Evolutionary conservation across 2,888 invertebrate species (phyloP), one percentile per base, ranked within the genome.

Genomic region (Hirudinaria manillensis): DNA sequence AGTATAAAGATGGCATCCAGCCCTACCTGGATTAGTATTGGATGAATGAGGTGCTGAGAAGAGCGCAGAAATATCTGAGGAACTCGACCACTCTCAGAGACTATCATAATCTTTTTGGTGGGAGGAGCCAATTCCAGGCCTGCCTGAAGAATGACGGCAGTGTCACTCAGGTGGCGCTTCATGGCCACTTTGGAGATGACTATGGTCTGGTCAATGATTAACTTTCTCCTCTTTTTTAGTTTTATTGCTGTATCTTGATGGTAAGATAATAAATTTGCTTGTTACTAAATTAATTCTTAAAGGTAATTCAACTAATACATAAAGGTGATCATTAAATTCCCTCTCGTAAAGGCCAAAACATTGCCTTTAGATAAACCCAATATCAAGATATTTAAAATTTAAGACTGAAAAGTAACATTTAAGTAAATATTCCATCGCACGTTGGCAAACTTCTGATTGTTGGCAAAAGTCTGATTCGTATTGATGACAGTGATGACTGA

Each of bases 41-140:
- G 61, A 24, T 61, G 61, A 29, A 61, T 61, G 24, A 61, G 19
- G n/a, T 61, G 61, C 29, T 29, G 24, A 29, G 24, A 61, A 61
- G 61, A n/a, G 10, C 10, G 24, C 61, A 1, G 24, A 24, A 61
- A n/a, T 4, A 61, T 27, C n/a, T 61, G 61, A 61, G 61, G 29
- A 10, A 29, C 21, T 61, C 68, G n/a, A n/a, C 68, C 27, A 10
- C 7, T 68, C n/a, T 32, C 32, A n/a, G n/a, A 34, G 10, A 68
- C 34, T 21, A 34, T 68, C 68, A 68, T 68, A 10, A 68, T 4
- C 36, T 68, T 68, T 32, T 68, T 68, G 7, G 68, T 34, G 21
- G 34, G 32, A 34, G 68, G 68, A 36, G 68, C 68, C 68, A 68
- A 34, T 68, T 68, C 36, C 7, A 34, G 13, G n/a, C 36, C 68